phyloP scores from a whole-genome alignment of 2,888 invertebrate species.

The Sylvicola cinctus region DNA sequence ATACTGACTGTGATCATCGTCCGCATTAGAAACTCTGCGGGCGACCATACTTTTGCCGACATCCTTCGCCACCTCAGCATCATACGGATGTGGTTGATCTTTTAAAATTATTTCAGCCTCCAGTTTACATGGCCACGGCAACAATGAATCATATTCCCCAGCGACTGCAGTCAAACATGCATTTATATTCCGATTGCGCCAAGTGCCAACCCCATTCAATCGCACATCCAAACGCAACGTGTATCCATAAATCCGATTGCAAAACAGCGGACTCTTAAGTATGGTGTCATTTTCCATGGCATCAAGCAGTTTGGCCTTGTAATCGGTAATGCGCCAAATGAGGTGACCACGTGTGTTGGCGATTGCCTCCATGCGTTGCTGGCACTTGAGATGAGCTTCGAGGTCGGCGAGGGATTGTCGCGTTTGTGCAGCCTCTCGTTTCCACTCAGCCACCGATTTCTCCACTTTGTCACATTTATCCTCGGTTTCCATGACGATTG shows the following conservation, averaged over 20 bases:
- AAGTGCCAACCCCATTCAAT: constrained; percentile 53
- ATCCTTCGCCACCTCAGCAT: constrained; percentile 23
- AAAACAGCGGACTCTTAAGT: constrained; percentile 44
- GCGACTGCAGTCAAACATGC: constrained; percentile 44
- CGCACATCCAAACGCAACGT: constrained; percentile 47
- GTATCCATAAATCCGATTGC: constrained; percentile 52
- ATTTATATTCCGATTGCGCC: constrained; percentile 53
- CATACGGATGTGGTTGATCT: constrained; percentile 23
- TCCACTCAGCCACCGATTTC: constrained; percentile 21
- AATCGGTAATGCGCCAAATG: constrained; percentile 50
- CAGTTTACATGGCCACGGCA: constrained; percentile 53
- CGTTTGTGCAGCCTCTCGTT: constrained; percentile 24
- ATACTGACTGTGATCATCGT: constrained; percentile 20
- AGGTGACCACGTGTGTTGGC: constrained; percentile 28
- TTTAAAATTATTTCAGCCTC: constrained; percentile 40
- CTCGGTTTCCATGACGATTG: constrained; percentile 28
- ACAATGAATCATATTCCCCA: constrained; percentile 48
- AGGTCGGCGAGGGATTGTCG: constrained; percentile 27
- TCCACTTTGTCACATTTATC: constrained; percentile 30
- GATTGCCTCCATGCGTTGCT: constrained; percentile 19
- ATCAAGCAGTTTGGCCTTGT: constrained; percentile 39
- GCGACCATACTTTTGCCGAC: constrained; percentile 40
- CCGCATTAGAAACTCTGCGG: constrained; percentile 25
- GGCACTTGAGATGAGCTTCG: constrained; percentile 22
- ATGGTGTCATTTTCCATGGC: constrained; percentile 42